phyloP scores from a whole-genome alignment of 2,888 invertebrate species.

The Syritta pipiens region DNA sequence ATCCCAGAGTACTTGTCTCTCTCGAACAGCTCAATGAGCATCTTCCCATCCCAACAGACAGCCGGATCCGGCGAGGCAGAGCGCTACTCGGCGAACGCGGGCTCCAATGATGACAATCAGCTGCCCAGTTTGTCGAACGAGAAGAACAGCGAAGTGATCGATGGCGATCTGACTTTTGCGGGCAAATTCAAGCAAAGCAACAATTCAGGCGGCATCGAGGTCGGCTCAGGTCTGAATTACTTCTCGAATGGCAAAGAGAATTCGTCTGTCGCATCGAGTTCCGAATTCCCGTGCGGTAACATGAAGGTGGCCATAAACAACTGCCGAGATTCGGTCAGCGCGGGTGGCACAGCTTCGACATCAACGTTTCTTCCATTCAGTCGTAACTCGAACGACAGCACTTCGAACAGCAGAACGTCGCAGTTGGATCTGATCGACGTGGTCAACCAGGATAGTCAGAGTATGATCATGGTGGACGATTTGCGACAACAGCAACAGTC shows the following conservation, averaged over 20 bases:
- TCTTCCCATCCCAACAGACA: conserved; percentile 66
- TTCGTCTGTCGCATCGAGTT: conserved; percentile 4
- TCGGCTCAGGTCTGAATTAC: conserved; percentile 45
- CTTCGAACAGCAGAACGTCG: conserved; percentile 74
- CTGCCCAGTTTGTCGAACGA: conserved; percentile 19
- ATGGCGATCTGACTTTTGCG: conserved; percentile 75
- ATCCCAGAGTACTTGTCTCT: conserved; percentile 70
- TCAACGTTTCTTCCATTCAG: conserved; percentile 56
- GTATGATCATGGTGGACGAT: conserved; percentile 67
- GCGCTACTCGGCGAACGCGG: conserved; percentile 20
- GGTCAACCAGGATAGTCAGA: conserved; percentile 66
- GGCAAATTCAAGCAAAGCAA: conserved; percentile 75
- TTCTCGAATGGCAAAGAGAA: conserved; percentile 41
- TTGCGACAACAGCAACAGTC: conserved; percentile 53
- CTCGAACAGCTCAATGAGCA: conserved; percentile 75
- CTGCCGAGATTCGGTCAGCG: conserved; percentile 31
- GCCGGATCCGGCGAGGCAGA: conserved; percentile 47
- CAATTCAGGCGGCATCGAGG: conserved; percentile 58
- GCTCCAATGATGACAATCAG: conserved; percentile 36
- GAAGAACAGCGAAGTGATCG: conserved; percentile 22
- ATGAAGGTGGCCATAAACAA: conserved; percentile 36
- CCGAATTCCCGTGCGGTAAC: conserved; percentile 28
- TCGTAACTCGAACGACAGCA: conserved; percentile 73
- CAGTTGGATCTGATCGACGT: conserved; percentile 72
- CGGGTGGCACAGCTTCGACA: conserved; percentile 9